These are phyloP conservation scores for Heterotis niloticus DNA, from an alignment of 2,113 vertebrate species.

Conservation along the genomic window DNA sequence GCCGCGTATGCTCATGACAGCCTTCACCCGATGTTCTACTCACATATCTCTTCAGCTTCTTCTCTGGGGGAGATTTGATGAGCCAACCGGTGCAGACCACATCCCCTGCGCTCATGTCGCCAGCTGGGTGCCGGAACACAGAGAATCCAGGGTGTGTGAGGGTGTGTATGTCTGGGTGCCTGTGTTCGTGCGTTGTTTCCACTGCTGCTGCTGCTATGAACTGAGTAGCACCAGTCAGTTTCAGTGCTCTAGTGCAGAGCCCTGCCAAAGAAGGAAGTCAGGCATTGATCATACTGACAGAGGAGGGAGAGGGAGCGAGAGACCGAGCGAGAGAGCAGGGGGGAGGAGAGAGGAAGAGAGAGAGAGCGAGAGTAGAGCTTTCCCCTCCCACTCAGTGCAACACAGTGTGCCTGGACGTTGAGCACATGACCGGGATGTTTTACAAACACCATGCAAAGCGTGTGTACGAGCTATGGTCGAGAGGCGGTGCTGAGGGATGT, in stretches of 20 bases:
- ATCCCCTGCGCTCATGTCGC: conserved; percentile 89
- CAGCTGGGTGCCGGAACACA: conserved; percentile 51
- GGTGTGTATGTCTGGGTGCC: conserved; percentile 11
- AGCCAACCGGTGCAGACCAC: conserved; percentile 95
- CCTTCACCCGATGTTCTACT: conserved; percentile 61
- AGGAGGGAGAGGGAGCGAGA: conserved; percentile 25
- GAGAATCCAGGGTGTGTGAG: conserved; percentile 45
- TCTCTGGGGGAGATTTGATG: conserved; percentile 96
- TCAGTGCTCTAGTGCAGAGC: conserved; percentile 60
- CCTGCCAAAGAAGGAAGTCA: conserved; percentile 77
- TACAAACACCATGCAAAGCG: conserved; percentile 43
- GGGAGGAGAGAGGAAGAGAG: conserved; percentile 36
- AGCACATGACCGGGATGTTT: conserved; percentile 55
- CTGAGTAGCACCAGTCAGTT: conserved; percentile 65
- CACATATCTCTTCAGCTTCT: conserved; percentile 97
- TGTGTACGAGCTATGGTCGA: conserved; percentile 18
- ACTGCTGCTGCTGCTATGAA: conserved; percentile 56
- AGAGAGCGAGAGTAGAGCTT: conserved; percentile 8
- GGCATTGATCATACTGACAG: conserved; percentile 71
- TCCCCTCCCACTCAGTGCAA: conserved; percentile 41
- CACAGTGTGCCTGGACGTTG: conserved; percentile 44
- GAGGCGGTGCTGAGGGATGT: conserved; percentile 29
- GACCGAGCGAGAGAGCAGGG: conserved; percentile 28
- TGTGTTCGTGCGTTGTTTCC: conserved; percentile 34
- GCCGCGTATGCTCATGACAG: conserved; percentile 14